These are phyloP conservation scores for Albula glossodonta DNA, from an alignment of 2,113 vertebrate species.

Conservation along the genomic window DNA sequence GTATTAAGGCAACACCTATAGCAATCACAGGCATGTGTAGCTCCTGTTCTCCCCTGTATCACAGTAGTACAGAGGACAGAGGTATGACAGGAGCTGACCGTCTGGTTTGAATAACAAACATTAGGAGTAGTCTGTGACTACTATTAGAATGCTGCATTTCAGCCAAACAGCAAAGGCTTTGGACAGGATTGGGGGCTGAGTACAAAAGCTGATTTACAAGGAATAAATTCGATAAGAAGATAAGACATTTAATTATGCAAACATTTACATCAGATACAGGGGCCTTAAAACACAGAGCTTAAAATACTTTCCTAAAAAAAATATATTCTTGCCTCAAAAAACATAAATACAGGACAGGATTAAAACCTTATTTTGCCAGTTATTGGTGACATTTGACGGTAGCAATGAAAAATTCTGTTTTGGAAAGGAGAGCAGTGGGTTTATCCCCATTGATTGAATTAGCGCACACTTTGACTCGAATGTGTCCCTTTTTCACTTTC, in stretches of 20 bases:
- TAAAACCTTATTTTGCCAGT: neutral
- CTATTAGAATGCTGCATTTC: neutral
- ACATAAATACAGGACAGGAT: neutral
- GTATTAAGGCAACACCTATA: too few species aligned
- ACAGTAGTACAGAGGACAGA: too few species aligned
- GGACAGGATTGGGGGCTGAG: neutral
- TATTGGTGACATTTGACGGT: neutral
- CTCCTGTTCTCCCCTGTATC: neutral
- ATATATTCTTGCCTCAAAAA: neutral
- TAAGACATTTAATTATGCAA: neutral
- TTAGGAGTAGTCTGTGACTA: too few species aligned
- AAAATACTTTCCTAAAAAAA: neutral
- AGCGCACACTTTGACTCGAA: too few species aligned
- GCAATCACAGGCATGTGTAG: too few species aligned
- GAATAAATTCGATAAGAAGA: neutral
- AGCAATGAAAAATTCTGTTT: neutral
- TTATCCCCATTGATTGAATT: neutral
- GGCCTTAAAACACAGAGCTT: neutral
- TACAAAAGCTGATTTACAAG: neutral
- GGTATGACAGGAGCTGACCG: too few species aligned
- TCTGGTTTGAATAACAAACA: too few species aligned
- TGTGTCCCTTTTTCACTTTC: too few species aligned
- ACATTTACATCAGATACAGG: neutral
- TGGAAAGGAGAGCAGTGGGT: neutral
- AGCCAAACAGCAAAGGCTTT: neutral